Conservation (phyloP, 2,888 invertebrate species). For the Cephus nigrinus region DNA sequence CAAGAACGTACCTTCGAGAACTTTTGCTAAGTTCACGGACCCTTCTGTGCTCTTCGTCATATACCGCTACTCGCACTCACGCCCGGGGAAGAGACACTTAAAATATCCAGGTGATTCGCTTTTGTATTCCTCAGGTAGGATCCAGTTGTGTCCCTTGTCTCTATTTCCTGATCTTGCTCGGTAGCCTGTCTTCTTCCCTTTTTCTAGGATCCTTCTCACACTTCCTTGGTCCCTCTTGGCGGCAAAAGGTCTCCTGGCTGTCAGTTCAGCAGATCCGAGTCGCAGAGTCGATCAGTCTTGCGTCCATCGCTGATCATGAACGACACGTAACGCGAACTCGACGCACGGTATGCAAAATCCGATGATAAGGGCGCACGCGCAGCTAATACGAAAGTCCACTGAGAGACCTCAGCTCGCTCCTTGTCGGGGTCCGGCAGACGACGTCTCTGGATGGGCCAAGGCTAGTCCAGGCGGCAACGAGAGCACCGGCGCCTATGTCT, state of each 20-base stretch:
- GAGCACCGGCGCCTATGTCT: slow-evolving; percentile 18
- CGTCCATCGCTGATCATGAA: neutral
- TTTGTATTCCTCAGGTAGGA: neutral
- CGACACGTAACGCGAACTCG: neutral
- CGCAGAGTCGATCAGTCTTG: neutral
- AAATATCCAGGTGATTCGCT: neutral
- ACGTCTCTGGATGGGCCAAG: neutral
- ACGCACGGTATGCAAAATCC: neutral
- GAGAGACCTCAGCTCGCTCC: neutral
- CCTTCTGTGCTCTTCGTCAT: neutral
- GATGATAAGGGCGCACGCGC: neutral
- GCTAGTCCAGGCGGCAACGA: slow-evolving; percentile 2
- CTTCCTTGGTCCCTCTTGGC: neutral
- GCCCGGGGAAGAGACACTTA: neutral
- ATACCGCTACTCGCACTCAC: neutral
- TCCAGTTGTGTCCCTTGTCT: neutral
- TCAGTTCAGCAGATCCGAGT: neutral
- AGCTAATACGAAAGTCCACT: neutral
- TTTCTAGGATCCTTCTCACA: neutral
- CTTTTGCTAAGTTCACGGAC: neutral
- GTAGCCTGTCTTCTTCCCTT: neutral
- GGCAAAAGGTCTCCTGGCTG: neutral
- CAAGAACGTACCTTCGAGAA: neutral
- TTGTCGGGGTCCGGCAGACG: neutral
- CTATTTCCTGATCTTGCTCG: neutral